A percentile compares a stretch with the other conserved stretches of the same genome.
These are phyloP conservation scores for Bicyclus anynana DNA, from an alignment of 1,140 invertebrate genomes.

Conservation along the genomic window DNA sequence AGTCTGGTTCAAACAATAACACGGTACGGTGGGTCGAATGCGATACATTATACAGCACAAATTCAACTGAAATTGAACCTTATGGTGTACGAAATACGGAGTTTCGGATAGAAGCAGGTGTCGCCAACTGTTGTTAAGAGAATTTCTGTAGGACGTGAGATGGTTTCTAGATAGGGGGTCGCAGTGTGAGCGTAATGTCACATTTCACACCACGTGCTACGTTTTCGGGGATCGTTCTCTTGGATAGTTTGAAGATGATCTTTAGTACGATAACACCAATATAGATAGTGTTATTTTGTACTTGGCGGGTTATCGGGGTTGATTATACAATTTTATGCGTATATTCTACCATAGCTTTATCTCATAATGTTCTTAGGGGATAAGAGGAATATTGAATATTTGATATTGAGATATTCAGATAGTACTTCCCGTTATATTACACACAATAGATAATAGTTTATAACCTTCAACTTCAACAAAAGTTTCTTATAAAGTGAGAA, in stretches of 20 bases:
- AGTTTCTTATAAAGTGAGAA: no score
- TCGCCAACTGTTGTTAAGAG: conserved; percentile 9
- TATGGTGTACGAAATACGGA: neutral
- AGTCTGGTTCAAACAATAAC: conserved; percentile 36
- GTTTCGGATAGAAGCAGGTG: neutral
- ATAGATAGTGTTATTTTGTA: conserved; percentile 14
- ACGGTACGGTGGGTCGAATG: conserved; percentile 20
- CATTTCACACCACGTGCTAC: conserved; percentile 35
- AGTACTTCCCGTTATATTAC: no score
- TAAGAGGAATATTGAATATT: no score
- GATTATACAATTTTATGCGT: conserved; percentile 6
- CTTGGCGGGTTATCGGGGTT: neutral
- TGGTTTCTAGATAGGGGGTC: conserved; percentile 22
- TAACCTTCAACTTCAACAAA: no score
- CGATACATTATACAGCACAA: neutral
- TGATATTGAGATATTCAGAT: no score
- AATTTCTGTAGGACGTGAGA: conserved; percentile 39
- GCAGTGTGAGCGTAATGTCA: conserved; percentile 28
- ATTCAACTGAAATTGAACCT: conserved; percentile 1
- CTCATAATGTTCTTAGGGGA: no score
- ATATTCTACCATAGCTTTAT: neutral
- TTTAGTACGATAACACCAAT: conserved; percentile 20
- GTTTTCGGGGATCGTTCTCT: conserved; percentile 18
- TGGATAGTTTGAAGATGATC: conserved; percentile 18
- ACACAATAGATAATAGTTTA: no score